phyloP scores from a whole-genome alignment of 2,888 invertebrate genomes.

The Athalia cordata region DNA sequence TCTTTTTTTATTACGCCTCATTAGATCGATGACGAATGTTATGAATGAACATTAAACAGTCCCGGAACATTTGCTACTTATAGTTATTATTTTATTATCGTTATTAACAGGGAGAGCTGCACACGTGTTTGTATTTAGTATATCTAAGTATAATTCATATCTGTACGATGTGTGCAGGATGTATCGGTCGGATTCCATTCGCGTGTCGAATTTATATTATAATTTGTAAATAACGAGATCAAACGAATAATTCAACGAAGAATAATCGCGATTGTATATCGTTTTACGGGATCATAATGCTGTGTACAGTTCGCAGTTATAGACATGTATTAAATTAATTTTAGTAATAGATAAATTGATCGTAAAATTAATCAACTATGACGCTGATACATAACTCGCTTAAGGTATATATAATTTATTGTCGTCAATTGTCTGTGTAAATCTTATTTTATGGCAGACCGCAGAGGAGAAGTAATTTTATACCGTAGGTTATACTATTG shows the following conservation, averaged over 20 bases:
- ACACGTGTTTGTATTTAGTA: constrained; percentile 38
- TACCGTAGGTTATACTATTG: too few species aligned
- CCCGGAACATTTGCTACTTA: constrained; percentile 10
- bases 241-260: constrained; percentile 3
- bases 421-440: constrained; percentile 34
- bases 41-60: constrained; percentile 14
- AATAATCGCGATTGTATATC: too few species aligned
- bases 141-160: not conserved
- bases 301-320: too few species aligned
- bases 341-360: constrained; percentile 11
- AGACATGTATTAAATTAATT: not conserved
- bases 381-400: not conserved
- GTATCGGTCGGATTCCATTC: not conserved
- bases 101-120: not conserved
- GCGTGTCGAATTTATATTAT: constrained; percentile 13
- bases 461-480: constrained; percentile 3
- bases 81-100: constrained; percentile 4
- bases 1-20: constrained; percentile 25
- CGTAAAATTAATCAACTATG: not conserved
- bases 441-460: constrained; percentile 24
- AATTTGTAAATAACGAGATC: not conserved
- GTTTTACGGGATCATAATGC: too few species aligned
- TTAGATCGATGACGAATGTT: constrained; percentile 35
- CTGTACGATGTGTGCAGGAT: not conserved
- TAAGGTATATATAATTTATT: constrained; percentile 7